Evolutionary conservation across 2,113 vertebrate genomes (phyloP).

Genomic region (Eulemur rufifrons): DNA sequence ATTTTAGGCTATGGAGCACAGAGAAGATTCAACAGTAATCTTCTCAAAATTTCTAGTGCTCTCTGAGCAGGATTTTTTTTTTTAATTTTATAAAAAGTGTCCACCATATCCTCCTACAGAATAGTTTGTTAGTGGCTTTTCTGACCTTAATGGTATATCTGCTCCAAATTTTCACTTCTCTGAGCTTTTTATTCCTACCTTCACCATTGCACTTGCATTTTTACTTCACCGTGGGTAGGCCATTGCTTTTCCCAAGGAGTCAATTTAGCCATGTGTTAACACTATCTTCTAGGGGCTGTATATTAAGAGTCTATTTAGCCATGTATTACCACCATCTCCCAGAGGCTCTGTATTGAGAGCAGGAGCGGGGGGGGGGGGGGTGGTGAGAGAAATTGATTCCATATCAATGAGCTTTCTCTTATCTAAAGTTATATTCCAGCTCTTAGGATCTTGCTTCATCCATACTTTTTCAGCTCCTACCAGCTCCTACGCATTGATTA

Average conservation of each 20-base stretch:
- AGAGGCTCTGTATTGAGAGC: neutral
- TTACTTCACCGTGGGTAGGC: neutral
- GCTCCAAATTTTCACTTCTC: neutral
- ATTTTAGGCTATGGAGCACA: neutral
- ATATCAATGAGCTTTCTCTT: neutral
- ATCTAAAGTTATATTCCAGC: neutral
- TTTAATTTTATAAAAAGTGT: neutral
- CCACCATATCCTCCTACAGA: neutral
- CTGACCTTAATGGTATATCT: neutral
- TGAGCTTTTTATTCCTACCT: neutral
- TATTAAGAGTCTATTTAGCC: neutral
- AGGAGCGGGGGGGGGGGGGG: too few relatives aligned
- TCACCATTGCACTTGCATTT: neutral
- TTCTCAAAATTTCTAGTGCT: neutral
- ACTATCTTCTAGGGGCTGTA: neutral
- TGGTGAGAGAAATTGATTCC: neutral
- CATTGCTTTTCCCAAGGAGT: neutral
- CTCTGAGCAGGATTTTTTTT: neutral
- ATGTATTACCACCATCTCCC: neutral
- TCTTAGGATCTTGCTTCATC: neutral
- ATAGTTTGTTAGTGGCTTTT: neutral
- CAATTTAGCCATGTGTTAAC: neutral
- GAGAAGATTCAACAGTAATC: neutral
- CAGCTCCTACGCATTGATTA: neutral
- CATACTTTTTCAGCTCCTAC: neutral